Evolutionary conservation across 2,113 vertebrate species (phyloP).

Genomic region (Rhea pennata): DNA sequence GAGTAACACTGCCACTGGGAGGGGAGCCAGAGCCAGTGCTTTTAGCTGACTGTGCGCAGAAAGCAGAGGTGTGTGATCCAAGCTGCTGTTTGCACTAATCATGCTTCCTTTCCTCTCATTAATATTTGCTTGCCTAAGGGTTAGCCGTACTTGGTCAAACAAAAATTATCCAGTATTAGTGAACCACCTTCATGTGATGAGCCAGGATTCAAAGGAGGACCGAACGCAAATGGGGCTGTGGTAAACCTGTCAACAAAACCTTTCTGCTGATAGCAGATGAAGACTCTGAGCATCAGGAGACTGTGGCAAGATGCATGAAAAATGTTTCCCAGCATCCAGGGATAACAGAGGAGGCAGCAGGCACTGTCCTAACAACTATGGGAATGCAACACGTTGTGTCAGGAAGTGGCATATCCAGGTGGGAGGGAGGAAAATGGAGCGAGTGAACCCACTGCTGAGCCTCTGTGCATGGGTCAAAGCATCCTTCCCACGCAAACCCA

Average conservation of each 20-base stretch:
- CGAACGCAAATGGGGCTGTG: neutral
- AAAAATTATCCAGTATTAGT: neutral
- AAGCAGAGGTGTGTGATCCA: neutral
- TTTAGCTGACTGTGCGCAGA: neutral
- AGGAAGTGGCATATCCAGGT: neutral
- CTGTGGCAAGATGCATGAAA: neutral
- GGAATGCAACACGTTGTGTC: neutral
- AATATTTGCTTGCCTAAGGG: neutral
- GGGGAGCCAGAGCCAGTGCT: neutral
- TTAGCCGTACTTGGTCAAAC: neutral
- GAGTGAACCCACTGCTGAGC: neutral
- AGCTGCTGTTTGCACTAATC: neutral
- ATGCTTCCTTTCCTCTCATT: neutral
- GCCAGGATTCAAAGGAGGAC: neutral
- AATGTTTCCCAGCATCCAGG: neutral
- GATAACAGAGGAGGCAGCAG: neutral
- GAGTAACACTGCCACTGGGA: neutral
- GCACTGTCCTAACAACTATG: neutral
- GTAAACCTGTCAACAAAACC: neutral
- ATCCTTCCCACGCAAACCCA: fast-evolving
- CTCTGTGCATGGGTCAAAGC: neutral
- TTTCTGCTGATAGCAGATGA: neutral
- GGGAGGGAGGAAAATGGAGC: neutral
- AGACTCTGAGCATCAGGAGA: neutral
- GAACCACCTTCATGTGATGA: neutral